These are phyloP conservation scores for Sinelater perroti DNA, from an alignment of 2,888 invertebrate species.

Conservation along the genomic window DNA sequence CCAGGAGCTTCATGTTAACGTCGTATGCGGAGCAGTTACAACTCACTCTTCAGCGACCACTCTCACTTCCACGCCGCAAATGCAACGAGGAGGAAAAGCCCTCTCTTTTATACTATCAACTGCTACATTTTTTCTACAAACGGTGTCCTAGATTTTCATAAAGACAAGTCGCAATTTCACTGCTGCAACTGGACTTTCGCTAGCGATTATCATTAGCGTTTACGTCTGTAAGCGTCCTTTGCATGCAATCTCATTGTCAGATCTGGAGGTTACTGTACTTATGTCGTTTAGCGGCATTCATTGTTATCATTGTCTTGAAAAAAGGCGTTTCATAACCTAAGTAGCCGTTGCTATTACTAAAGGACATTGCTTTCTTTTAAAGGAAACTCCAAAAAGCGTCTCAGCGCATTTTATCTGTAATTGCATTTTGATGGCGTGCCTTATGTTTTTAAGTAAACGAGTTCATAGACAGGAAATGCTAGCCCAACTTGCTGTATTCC, in stretches of 20 bases:
- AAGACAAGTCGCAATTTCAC: constrained; percentile 43
- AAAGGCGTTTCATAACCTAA: too few species aligned
- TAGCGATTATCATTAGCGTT: constrained; percentile 41
- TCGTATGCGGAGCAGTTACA: constrained; percentile 26
- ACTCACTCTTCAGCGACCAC: constrained; percentile 33
- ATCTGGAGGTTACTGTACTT: constrained; percentile 13
- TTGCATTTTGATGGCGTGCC: too few species aligned
- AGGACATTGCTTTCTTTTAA: too few species aligned
- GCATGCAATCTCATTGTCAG: constrained; percentile 28
- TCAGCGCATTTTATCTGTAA: too few species aligned
- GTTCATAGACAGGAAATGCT: too few species aligned
- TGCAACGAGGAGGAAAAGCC: constrained; percentile 39
- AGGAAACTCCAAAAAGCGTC: too few species aligned
- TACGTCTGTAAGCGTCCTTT: constrained; percentile 24
- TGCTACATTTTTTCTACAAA: constrained; percentile 42
- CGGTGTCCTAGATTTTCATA: constrained; percentile 42
- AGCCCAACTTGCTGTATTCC: too few species aligned
- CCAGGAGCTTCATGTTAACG: constrained; percentile 39
- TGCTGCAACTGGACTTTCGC: constrained; percentile 43
- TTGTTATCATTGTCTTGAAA: too few species aligned
- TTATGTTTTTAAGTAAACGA: too few species aligned
- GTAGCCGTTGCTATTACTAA: too few species aligned
- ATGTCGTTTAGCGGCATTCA: background rate
- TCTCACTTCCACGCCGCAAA: constrained; percentile 42
- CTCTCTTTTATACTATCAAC: constrained; percentile 43